Conservation (phyloP, 2,113 vertebrate genomes). For the Dermatemys mawii region DNA sequence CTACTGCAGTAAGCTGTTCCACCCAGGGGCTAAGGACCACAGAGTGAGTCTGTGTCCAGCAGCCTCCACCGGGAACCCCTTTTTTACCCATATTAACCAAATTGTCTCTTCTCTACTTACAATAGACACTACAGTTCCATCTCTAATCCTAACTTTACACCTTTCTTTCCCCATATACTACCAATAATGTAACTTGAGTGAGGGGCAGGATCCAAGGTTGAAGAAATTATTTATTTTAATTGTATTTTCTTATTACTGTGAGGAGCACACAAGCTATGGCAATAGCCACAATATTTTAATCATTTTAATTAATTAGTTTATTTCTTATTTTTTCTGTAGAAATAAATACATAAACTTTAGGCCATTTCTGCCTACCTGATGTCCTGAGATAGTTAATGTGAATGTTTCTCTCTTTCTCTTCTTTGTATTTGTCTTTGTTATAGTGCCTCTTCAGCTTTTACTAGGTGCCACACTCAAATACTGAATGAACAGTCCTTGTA, state of each 20-base stretch:
- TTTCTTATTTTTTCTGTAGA: neutral
- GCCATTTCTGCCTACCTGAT: neutral
- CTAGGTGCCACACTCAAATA: neutral
- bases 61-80: neutral
- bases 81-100: neutral
- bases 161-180: neutral
- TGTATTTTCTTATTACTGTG: conserved; percentile 18
- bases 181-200: neutral
- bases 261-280: neutral
- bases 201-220: neutral
- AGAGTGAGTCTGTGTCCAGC: neutral
- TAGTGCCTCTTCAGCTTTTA: neutral
- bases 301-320: neutral
- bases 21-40: neutral
- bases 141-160: neutral
- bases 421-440: neutral
- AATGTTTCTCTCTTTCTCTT: neutral
- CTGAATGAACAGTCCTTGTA: neutral
- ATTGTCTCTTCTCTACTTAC: neutral
- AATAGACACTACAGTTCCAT: neutral
- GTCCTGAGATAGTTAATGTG: neutral
- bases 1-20: neutral
- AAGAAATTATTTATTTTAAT: neutral
- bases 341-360: neutral
- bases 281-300: neutral